Conservation (phyloP, 2,113 vertebrate species). For the Thunnus maccoyii region DNA sequence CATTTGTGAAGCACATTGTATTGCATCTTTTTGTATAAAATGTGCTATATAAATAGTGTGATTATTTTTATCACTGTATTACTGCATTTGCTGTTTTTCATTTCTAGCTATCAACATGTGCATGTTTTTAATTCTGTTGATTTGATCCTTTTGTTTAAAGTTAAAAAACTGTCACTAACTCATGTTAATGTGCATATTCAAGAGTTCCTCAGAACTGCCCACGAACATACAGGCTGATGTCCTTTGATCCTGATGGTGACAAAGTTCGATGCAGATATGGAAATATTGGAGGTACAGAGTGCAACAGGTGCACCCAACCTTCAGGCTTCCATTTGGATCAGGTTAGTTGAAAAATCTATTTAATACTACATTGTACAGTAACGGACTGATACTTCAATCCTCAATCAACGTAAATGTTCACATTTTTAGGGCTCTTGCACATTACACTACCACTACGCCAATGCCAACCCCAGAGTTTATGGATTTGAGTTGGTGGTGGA, state of each 20-base stretch:
- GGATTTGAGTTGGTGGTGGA: slow-evolving; percentile 71
- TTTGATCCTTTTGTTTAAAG: too few relatives aligned
- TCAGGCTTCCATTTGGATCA: slow-evolving; percentile 68
- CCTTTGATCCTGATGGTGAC: slow-evolving; percentile 81
- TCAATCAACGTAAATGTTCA: neutral
- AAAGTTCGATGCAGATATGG: slow-evolving; percentile 78
- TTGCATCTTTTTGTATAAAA: too few relatives aligned
- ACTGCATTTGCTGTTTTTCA: too few relatives aligned
- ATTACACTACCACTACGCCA: slow-evolving; percentile 7
- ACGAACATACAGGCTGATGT: slow-evolving; percentile 66
- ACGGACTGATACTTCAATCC: neutral
- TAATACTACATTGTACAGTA: neutral
- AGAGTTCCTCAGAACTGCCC: slow-evolving; percentile 83
- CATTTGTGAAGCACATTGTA: too few relatives aligned
- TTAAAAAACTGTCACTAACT: neutral
- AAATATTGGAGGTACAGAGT: slow-evolving; percentile 32
- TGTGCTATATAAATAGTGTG: too few relatives aligned
- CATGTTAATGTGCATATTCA: slow-evolving; percentile 8
- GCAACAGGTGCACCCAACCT: slow-evolving; percentile 23
- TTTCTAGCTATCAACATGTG: too few relatives aligned
- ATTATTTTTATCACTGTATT: too few relatives aligned
- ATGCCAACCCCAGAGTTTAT: neutral
- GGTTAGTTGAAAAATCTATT: slow-evolving; percentile 43
- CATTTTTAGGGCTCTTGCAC: slow-evolving; percentile 61
- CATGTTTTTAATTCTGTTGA: too few relatives aligned